Evolutionary conservation across 2,797 vertebrate species (phyloP).

Genomic region (Enteromius thamalakanensis): DNA sequence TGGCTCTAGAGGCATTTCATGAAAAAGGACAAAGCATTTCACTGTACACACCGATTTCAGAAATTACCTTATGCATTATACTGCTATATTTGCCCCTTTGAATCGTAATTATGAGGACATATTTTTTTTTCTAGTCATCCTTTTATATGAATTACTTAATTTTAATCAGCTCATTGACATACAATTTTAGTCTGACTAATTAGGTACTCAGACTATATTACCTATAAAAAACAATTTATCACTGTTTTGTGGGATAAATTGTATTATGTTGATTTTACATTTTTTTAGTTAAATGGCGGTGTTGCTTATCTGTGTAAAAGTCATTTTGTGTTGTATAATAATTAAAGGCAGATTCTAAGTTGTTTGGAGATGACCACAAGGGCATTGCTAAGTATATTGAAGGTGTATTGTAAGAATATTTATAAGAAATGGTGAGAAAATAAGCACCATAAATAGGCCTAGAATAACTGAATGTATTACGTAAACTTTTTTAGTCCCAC

Average conservation of each 20-base stretch:
- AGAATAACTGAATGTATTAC: not conserved
- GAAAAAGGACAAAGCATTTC: not conserved
- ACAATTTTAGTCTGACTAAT: not conserved
- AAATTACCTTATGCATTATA: not conserved
- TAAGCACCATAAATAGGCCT: not conserved
- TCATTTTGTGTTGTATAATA: not conserved
- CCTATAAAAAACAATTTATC: not conserved
- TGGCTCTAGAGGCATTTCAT: not conserved
- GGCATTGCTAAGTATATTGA: not conserved
- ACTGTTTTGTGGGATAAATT: not conserved
- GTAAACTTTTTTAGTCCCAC: not conserved
- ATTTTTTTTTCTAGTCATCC: not conserved
- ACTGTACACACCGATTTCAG: not conserved
- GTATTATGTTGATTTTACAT: not conserved
- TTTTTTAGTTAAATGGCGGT: not conserved
- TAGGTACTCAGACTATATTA: not conserved
- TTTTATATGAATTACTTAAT: not conserved
- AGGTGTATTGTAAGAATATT: not conserved
- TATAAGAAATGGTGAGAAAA: not conserved
- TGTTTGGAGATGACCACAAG: not conserved
- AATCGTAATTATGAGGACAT: not conserved
- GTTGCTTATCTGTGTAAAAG: not conserved
- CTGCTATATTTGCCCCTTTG: not conserved
- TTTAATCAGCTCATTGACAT: constrained; percentile 15
- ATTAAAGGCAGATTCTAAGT: not conserved